These are phyloP conservation scores for Aporrectodea caliginosa DNA, from an alignment of 1,140 invertebrate genomes.

Conservation along the genomic window DNA sequence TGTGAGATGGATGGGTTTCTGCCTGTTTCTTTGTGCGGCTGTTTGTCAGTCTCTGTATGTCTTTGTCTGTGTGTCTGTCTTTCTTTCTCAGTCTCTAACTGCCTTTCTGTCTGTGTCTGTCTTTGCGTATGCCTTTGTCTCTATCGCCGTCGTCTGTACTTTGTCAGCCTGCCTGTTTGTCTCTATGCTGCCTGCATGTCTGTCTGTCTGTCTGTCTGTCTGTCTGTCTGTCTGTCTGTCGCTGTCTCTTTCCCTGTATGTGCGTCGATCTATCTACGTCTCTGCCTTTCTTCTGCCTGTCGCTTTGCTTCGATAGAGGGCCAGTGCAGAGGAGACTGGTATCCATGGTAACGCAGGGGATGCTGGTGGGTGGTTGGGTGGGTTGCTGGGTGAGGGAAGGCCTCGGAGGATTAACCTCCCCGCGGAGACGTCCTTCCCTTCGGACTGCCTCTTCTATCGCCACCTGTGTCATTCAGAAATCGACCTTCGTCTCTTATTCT, in stretches of 20 bases:
- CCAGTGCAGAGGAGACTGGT: no score
- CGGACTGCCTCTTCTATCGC: no score
- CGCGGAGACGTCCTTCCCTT: no score
- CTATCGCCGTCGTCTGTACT: no score
- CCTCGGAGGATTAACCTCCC: no score
- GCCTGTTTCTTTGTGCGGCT: slow-evolving; percentile 28
- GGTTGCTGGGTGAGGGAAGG: no score
- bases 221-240: slow-evolving; percentile 32
- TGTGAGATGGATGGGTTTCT: no score
- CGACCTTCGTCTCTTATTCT: no score
- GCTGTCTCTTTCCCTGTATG: slow-evolving; percentile 16
- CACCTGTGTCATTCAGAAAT: no score
- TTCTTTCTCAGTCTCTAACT: slow-evolving; percentile 23
- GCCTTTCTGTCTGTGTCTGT: slow-evolving; percentile 19
- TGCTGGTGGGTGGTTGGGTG: no score
- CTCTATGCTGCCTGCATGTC: slow-evolving; percentile 26
- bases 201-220: slow-evolving; percentile 31
- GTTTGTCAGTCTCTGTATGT: slow-evolving; percentile 26
- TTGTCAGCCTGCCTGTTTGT: slow-evolving; percentile 31
- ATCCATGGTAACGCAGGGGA: no score
- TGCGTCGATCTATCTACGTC: neutral
- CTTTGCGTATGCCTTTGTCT: slow-evolving; percentile 19
- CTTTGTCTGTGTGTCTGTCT: slow-evolving; percentile 32
- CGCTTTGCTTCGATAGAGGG: neutral
- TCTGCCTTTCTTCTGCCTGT: neutral